A percentile compares a stretch with the other conserved stretches of the same genome.
Evolutionary conservation across 1,140 invertebrate species (phyloP).

Genomic region (Gonatopus flavifemur): DNA sequence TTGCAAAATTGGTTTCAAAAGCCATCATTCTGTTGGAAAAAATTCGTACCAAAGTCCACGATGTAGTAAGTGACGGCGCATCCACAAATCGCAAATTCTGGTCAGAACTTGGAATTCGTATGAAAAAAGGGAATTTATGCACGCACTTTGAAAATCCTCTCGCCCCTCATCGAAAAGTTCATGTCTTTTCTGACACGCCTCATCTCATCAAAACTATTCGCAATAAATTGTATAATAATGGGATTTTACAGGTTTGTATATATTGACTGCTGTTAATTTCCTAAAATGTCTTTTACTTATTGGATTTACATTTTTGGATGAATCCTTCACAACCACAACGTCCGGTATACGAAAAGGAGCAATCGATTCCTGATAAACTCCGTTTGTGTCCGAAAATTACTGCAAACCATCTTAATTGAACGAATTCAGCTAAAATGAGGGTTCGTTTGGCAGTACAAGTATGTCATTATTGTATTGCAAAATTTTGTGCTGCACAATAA

Average conservation of each 20-base stretch:
- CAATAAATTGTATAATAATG: slow-evolving; percentile 7
- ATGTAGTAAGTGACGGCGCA: slow-evolving; percentile 13
- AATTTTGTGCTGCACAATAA: too few species aligned
- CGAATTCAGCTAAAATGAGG: slow-evolving; percentile 17
- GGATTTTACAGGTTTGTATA: not conserved
- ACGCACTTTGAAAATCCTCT: slow-evolving; percentile 3
- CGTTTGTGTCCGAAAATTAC: slow-evolving; percentile 15
- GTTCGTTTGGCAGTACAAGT: slow-evolving; percentile 18
- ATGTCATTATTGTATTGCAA: too few species aligned
- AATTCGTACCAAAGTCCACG: slow-evolving; percentile 13
- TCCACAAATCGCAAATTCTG: slow-evolving; percentile 10
- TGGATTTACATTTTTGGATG: not conserved
- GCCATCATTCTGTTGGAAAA: slow-evolving; percentile 15
- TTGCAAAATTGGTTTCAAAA: slow-evolving; percentile 17
- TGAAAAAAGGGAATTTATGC: not conserved
- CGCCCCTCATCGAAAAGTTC: not conserved
- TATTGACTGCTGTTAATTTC: too few species aligned
- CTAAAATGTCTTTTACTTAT: not conserved
- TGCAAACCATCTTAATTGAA: slow-evolving; percentile 3
- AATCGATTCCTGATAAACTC: not conserved
- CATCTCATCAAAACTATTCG: slow-evolving; percentile 13
- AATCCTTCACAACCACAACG: not conserved
- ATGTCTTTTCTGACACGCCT: too few species aligned
- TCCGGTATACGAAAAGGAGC: not conserved
- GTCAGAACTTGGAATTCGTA: slow-evolving; percentile 5